A percentile compares a stretch with the other conserved stretches of the same genome.
Evolutionary conservation across 2,888 invertebrate species (phyloP).

Genomic region (Diaprepes abbreviatus): DNA sequence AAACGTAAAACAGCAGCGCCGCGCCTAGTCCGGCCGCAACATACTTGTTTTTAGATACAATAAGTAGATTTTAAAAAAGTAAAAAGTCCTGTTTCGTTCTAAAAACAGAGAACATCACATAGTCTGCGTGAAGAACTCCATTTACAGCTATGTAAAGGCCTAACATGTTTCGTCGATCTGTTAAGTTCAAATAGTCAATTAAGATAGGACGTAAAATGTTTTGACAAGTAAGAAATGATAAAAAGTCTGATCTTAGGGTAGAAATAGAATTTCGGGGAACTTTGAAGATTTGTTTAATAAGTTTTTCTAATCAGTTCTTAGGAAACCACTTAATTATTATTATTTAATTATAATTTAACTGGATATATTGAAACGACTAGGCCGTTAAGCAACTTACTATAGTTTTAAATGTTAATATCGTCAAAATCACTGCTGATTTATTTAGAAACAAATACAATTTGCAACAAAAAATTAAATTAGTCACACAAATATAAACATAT

Average conservation of each 20-base stretch:
- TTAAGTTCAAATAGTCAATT: slow-evolving; percentile 33
- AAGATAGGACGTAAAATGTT: slow-evolving; percentile 8
- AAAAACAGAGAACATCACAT: slow-evolving; percentile 13
- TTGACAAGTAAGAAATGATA: background rate
- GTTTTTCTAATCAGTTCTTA: background rate
- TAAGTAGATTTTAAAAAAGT: slow-evolving; percentile 31
- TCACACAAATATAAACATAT: no score
- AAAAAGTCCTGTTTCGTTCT: slow-evolving; percentile 27
- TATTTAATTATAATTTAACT: no score
- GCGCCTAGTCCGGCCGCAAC: slow-evolving; percentile 31
- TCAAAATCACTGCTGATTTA: no score
- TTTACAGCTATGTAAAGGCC: slow-evolving; percentile 11
- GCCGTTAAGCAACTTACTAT: no score
- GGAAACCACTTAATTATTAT: no score
- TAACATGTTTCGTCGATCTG: background rate
- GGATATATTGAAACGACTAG: no score
- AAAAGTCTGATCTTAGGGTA: slow-evolving; percentile 14
- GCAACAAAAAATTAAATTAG: no score
- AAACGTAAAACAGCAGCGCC: slow-evolving; percentile 18
- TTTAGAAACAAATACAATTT: no score
- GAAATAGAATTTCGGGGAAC: background rate
- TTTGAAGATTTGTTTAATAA: background rate
- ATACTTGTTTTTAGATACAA: slow-evolving; percentile 40
- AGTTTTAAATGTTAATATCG: no score
- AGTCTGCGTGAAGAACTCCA: slow-evolving; percentile 30